These are phyloP conservation scores for Drosophila bifasciata DNA, from an alignment of 1,140 invertebrate species.

Conservation along the genomic window DNA sequence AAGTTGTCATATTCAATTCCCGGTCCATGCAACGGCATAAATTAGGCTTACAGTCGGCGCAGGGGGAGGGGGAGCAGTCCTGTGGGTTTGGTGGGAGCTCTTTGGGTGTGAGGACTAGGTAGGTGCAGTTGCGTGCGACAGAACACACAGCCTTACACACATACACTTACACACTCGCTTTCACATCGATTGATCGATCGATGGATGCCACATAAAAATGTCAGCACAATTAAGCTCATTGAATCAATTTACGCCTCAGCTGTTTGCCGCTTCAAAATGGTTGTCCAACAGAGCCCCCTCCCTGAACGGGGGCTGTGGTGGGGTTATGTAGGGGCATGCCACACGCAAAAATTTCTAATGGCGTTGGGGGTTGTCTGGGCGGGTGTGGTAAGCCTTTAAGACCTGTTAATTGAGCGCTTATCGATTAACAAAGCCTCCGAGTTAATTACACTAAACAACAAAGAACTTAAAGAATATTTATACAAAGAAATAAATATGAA, in stretches of 20 bases:
- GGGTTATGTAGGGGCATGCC: slow-evolving; percentile 16
- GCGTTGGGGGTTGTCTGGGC: too few relatives aligned
- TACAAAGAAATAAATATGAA: slow-evolving; percentile 24
- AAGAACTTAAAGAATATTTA: slow-evolving; percentile 30
- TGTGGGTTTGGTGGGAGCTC: neutral
- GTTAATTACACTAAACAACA: slow-evolving; percentile 52
- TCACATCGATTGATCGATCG: slow-evolving; percentile 64
- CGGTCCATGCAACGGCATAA: slow-evolving; percentile 65
- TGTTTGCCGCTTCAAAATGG: slow-evolving; percentile 32
- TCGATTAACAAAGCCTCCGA: slow-evolving; percentile 58
- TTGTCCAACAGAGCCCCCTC: neutral
- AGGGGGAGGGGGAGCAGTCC: neutral
- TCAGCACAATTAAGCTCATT: slow-evolving; percentile 75
- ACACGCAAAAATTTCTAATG: slow-evolving; percentile 55
- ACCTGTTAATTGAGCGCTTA: slow-evolving; percentile 75
- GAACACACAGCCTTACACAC: slow-evolving; percentile 20
- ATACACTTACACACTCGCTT: slow-evolving; percentile 1
- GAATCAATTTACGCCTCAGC: slow-evolving; percentile 72
- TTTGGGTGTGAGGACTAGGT: neutral
- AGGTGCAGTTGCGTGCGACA: slow-evolving; percentile 49
- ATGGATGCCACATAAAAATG: slow-evolving; percentile 71
- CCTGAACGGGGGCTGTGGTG: neutral
- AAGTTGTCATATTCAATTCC: slow-evolving; percentile 79
- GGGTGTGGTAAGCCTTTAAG: slow-evolving; percentile 64
- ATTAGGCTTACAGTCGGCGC: slow-evolving; percentile 65